Base-by-base conservation (phyloP, 2,888 invertebrate genomes). In the Acanthosepion lycidas region DNA sequence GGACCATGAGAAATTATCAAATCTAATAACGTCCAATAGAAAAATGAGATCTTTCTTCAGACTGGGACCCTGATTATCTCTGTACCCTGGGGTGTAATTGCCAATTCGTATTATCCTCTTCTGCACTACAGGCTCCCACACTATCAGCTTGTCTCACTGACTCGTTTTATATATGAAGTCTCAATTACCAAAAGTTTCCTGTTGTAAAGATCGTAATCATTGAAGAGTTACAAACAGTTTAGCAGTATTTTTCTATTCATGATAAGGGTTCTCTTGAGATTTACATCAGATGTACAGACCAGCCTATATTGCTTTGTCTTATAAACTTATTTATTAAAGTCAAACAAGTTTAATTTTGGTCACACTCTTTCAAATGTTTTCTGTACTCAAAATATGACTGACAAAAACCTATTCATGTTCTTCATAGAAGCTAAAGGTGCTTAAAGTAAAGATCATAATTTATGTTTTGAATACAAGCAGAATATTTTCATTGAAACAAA, bases 71-170 rank as follows among this genome's bases (percentile, higher is more conserved):
- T 78, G 78, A 78, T 78, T 78, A 78, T n/a, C 78, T 78, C n/a
- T 78, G 78, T 78, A 78, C 78, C 78, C 78, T 78, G 78, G 78
- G 78, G 78, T 78, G 78, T 78, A 78, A n/a, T 78, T 78, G 78
- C 78, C 78, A 78, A n/a, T 78, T 78, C n/a, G n/a, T 78, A 78
- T 78, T 78, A 78, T 78, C 78, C 78, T 28, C 28, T 15, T 8
- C 78, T 78, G 78, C 59, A 78, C 28, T n/a, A n/a, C n/a, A n/a
- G n/a, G 78, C n/a, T n/a, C 28, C 78, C 28, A 78, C 78, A 28
- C n/a, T n/a, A 78, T n/a, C 78, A 78, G 78, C n/a, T 6, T 78
- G 78, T 28, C 78, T 78, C 78, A 78, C 78, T n/a, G n/a, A n/a
- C n/a, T 78, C 28, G 12, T n/a, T 28, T 78, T n/a, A n/a, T 78